Evolutionary conservation across 1,140 invertebrate species (phyloP).

Genomic region (Palaemon carinicauda): DNA sequence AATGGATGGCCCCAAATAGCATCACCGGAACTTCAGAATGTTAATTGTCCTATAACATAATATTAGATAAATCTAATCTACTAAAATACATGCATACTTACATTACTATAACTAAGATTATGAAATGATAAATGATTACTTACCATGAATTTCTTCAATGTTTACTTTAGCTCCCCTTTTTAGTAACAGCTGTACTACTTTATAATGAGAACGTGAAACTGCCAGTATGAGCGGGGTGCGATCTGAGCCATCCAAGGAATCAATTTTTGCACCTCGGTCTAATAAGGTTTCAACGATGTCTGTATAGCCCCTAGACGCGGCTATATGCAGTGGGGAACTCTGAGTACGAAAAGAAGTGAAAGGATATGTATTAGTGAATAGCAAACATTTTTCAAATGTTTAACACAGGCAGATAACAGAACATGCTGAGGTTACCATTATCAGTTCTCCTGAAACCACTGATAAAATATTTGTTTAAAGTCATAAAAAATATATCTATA

Average conservation of each 20-base stretch:
- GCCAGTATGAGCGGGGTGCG: slow-evolving; percentile 70
- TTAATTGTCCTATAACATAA: too few relatives aligned
- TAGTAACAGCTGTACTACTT: slow-evolving; percentile 67
- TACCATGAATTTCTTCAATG: slow-evolving; percentile 70
- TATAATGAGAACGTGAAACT: slow-evolving; percentile 65
- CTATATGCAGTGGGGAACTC: slow-evolving; percentile 67
- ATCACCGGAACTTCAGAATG: too few relatives aligned
- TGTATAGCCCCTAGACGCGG: slow-evolving; percentile 67
- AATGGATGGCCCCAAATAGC: too few relatives aligned
- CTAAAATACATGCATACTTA: too few relatives aligned
- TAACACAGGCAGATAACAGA: not conserved
- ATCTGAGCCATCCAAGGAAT: slow-evolving; percentile 69
- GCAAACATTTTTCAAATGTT: not conserved
- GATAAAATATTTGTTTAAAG: too few relatives aligned
- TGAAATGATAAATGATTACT: not conserved
- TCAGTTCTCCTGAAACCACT: too few relatives aligned
- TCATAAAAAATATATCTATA: too few relatives aligned
- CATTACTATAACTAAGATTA: not conserved
- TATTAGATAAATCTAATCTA: too few relatives aligned
- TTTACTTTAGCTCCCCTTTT: slow-evolving; percentile 69
- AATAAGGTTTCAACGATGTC: slow-evolving; percentile 71
- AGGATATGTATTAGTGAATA: not conserved
- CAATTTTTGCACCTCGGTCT: slow-evolving; percentile 70
- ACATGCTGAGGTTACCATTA: too few relatives aligned
- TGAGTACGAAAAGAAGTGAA: slow-evolving; percentile 17